A percentile compares a stretch with the other conserved stretches of the same genome.
Conservation (phyloP, 2,888 invertebrate genomes). For the Cistogaster globosa region DNA sequence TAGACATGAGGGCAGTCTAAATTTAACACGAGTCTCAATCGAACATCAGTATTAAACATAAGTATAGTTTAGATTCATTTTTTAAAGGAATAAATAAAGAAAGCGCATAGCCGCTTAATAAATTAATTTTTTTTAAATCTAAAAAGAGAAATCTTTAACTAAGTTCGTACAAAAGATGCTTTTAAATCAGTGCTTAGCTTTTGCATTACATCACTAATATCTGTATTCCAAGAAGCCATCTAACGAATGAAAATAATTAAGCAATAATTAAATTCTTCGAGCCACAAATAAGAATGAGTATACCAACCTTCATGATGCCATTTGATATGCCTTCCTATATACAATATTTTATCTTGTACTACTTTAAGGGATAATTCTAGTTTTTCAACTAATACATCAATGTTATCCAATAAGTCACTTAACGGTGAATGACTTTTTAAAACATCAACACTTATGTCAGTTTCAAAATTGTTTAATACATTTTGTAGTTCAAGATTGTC, state of each 20-base stretch:
- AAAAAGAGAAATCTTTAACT: too few relatives aligned
- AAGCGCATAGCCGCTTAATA: too few relatives aligned
- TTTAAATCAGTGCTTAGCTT: conserved; percentile 38
- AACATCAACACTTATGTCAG: neutral
- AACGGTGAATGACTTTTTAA: conserved; percentile 29
- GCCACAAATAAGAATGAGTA: neutral
- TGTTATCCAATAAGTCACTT: conserved; percentile 6
- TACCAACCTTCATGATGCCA: conserved; percentile 24
- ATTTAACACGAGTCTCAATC: too few relatives aligned
- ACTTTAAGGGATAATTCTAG: conserved; percentile 30
- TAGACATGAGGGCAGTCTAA: too few relatives aligned
- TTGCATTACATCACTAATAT: conserved; percentile 45
- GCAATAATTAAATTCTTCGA: neutral
- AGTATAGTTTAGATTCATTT: too few relatives aligned
- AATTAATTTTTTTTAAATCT: too few relatives aligned
- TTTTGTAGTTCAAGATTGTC: conserved; percentile 22
- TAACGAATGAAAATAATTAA: neutral
- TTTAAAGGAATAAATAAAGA: too few relatives aligned
- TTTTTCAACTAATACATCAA: conserved; percentile 35
- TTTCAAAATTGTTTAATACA: conserved; percentile 26
- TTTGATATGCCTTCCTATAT: neutral
- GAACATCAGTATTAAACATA: too few relatives aligned
- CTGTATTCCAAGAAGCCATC: conserved; percentile 40
- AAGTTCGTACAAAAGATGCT: conserved; percentile 16
- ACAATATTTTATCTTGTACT: conserved; percentile 40